Conservation (phyloP, 2,888 invertebrate species). For the Camponotus fellah region DNA sequence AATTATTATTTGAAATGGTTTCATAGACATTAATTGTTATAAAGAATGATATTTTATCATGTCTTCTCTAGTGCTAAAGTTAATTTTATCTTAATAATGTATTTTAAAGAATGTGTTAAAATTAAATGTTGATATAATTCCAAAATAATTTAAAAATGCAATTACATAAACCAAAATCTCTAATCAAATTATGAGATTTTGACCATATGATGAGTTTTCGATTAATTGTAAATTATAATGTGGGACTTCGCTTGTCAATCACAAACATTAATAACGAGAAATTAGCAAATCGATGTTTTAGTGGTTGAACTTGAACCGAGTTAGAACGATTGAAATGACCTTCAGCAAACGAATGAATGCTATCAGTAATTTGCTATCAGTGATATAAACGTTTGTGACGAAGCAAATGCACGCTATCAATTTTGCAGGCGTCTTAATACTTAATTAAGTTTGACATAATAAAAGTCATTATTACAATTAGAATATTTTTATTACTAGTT, state of each 20-base stretch:
- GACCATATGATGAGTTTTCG: background rate
- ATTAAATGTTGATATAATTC: background rate
- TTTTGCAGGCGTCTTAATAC: background rate
- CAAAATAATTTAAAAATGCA: background rate
- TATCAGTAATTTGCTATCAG: constrained; percentile 59
- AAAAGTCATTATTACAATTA: background rate
- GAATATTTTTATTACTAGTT: background rate
- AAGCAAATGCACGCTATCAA: constrained; percentile 35
- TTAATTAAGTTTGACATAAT: background rate
- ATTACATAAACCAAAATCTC: background rate
- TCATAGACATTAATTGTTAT: background rate
- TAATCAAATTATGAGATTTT: background rate
- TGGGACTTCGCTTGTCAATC: background rate
- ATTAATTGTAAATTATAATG: constrained; percentile 17
- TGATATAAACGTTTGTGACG: constrained; percentile 56
- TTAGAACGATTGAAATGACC: constrained; percentile 77
- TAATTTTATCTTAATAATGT: background rate
- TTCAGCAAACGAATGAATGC: constrained; percentile 57
- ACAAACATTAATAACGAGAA: constrained; percentile 14
- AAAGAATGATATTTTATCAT: background rate
- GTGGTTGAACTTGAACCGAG: constrained; percentile 76
- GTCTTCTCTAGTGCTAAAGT: background rate
- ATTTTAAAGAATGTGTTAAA: background rate
- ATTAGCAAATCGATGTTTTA: constrained; percentile 40
- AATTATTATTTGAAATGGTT: background rate